Base-by-base conservation (phyloP, 2,113 vertebrate species). In the Copsychus sechellarum region DNA sequence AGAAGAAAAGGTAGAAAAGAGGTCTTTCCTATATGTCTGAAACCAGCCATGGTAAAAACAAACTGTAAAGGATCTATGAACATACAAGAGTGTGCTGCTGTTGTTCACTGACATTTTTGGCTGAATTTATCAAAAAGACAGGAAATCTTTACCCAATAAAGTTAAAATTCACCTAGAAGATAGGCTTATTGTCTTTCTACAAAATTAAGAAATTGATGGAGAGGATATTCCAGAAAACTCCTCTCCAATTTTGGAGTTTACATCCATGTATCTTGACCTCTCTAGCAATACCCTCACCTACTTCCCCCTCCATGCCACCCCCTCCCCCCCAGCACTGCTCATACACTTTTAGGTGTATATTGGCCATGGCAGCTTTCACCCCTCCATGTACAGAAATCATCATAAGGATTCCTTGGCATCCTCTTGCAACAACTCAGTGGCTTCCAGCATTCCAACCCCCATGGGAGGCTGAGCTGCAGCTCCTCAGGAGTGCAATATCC, bases 121-220 rank as follows among this genome's bases (percentile, higher is more conserved):
- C 45, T 40, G 45, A 91, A 92, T 87, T 90, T 88, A 80, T 96
- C 86, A 93, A 89, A 83, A 92, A 73, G 86, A 94, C 66, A 70
- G 53, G 64, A 92, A 96, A 95, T 86, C 78, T 90, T 95, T 96
- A 94, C 20, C 34, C 36, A 86, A 51, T 85, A 62, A 86, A 71
- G 57, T 83, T 88, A 85, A 85, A 93, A 95, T 78, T 86, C 53
- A 84, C 60, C 64, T 71, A 70, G 74, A 82, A 81, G 42, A 67
- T 40, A 92, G 48, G 36, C 22, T 65, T 85, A 87, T 65, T 87
- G 54, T 42, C 50, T 50, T 81, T 57, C 29, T 80, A 48, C 36
- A 74, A 86, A 92, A 72, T 28, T 10, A 94, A 85, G 58, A 92
- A 79, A 92, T 40, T 24, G 17, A 70, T 36, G 33, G 88, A 31